Conservation (phyloP, 2,888 invertebrate species). For the Agonopterix subpropinquella region DNA sequence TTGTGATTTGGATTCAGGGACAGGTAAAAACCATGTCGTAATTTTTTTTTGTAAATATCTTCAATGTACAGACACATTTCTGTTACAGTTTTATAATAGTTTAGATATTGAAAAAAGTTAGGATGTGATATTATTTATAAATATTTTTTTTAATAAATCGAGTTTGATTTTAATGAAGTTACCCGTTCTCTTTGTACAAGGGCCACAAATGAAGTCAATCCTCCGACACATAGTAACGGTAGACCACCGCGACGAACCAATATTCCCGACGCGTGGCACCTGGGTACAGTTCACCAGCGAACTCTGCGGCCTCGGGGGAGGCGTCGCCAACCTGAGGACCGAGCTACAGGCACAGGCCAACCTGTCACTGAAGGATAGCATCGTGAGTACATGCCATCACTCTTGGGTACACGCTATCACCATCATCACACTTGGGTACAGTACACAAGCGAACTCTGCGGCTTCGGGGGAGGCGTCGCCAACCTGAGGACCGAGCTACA, state of each 20-base stretch:
- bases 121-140: too few relatives aligned
- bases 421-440: too few relatives aligned
- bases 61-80: too few relatives aligned
- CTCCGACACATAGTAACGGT: conserved; percentile 86
- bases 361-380: conserved; percentile 24
- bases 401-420: neutral
- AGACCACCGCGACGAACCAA: conserved; percentile 86
- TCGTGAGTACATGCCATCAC: conserved; percentile 28
- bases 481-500: conserved; percentile 86
- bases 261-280: conserved; percentile 87
- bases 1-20: too few relatives aligned
- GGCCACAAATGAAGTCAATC: conserved; percentile 92
- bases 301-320: conserved; percentile 85
- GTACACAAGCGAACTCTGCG: conserved; percentile 25
- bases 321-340: conserved; percentile 91
- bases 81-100: too few relatives aligned
- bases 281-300: conserved; percentile 86
- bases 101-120: too few relatives aligned
- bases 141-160: too few relatives aligned
- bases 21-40: too few relatives aligned
- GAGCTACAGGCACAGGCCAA: conserved; percentile 72
- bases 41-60: too few relatives aligned
- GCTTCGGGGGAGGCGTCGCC: conserved; percentile 94
- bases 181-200: conserved; percentile 42
- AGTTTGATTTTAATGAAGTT: too few relatives aligned